A percentile compares a stretch with the other conserved stretches of the same genome.
phyloP scores from a whole-genome alignment of 2,888 invertebrate species.

The Ametastegia equiseti region DNA sequence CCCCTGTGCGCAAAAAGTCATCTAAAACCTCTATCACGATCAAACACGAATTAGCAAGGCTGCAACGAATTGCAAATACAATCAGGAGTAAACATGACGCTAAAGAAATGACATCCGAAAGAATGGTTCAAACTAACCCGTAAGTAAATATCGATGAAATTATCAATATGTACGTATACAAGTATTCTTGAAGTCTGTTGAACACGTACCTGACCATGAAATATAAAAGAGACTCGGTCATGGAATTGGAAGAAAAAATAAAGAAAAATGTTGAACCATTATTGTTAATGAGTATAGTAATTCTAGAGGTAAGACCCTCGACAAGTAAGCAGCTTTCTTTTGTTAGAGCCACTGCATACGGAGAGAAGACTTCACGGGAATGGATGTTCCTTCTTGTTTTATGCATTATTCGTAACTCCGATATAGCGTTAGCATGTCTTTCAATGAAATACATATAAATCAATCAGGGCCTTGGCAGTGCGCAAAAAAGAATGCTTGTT shows the following conservation, averaged over 20 bases:
- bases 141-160: slow-evolving; percentile 4
- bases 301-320: background rate
- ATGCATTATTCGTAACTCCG: background rate
- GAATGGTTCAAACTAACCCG: background rate
- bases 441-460: background rate
- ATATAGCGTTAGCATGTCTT: slow-evolving; percentile 1
- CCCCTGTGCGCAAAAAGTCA: background rate
- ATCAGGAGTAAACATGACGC: slow-evolving; percentile 4
- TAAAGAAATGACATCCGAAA: no score
- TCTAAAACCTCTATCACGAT: background rate
- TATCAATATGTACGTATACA: no score
- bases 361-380: background rate
- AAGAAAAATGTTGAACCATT: background rate
- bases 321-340: background rate
- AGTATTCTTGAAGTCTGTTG: no score
- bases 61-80: background rate
- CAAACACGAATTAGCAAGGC: background rate
- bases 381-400: background rate
- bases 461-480: background rate
- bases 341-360: background rate
- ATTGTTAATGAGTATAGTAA: background rate
- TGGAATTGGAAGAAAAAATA: no score
- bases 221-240: no score
- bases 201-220: no score
- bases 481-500: slow-evolving; percentile 10